phyloP scores from a whole-genome alignment of 2,797 vertebrate species.

The Capromys pilorides region DNA sequence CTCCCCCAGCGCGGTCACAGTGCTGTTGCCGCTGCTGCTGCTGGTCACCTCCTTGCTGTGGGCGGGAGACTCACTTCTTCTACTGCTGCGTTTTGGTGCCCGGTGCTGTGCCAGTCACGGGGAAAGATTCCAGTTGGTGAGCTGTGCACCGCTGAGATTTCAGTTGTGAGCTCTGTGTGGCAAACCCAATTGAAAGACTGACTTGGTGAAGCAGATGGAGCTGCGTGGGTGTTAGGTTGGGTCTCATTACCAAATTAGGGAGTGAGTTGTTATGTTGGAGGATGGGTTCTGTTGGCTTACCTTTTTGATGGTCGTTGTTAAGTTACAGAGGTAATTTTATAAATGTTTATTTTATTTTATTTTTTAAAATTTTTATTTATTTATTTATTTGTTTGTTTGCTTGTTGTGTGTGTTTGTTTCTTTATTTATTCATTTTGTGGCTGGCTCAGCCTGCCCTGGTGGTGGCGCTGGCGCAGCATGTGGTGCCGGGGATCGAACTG shows the following conservation, averaged over 20 bases:
- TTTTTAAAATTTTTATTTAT: too few species aligned
- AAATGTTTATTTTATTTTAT: conserved; percentile 1
- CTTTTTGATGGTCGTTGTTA: neutral
- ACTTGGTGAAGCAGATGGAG: neutral
- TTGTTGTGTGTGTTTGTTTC: too few species aligned
- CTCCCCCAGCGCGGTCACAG: neutral
- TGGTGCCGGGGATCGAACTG: too few species aligned
- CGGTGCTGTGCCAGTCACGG: neutral
- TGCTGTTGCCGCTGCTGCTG: neutral
- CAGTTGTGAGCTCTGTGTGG: neutral
- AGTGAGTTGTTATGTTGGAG: neutral
- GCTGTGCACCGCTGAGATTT: neutral
- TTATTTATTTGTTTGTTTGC: too few species aligned
- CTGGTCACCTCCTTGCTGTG: neutral
- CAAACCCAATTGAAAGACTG: neutral
- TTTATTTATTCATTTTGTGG: too few species aligned
- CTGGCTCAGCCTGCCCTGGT: too few species aligned
- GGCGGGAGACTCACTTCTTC: too few species aligned
- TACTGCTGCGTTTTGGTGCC: neutral
- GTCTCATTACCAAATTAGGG: neutral
- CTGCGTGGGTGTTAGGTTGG: neutral
- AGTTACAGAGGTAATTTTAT: neutral
- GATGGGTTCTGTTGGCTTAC: neutral
- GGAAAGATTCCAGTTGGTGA: neutral
- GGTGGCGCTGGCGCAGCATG: too few species aligned